Evolutionary conservation across 2,797 vertebrate genomes (phyloP).

Genomic region (Capromys pilorides): DNA sequence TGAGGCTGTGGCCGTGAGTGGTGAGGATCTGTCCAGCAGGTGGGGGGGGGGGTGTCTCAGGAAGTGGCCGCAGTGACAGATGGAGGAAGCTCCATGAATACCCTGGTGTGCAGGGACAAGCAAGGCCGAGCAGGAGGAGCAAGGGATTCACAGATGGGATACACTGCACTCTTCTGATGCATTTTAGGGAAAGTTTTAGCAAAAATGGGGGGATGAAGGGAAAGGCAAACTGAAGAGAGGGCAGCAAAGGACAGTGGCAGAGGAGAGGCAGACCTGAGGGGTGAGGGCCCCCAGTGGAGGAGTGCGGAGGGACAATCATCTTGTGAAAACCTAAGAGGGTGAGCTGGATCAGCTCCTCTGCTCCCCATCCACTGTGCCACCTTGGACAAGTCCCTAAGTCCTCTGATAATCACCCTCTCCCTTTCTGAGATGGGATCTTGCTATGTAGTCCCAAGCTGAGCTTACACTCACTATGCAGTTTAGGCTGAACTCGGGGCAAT

Average conservation of each 20-base stretch:
- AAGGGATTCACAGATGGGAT: neutral
- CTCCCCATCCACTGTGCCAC: neutral
- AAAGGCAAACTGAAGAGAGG: neutral
- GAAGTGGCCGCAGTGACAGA: rapidly evolving
- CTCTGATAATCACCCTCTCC: neutral
- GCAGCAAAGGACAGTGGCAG: neutral
- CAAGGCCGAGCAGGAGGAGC: too few species aligned
- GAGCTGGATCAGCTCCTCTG: neutral
- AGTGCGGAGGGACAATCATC: neutral
- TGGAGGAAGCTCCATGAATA: rapidly evolving
- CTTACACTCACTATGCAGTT: neutral
- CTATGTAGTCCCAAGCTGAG: neutral
- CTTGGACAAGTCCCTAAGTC: neutral
- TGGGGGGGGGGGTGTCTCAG: neutral
- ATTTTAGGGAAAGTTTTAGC: neutral
- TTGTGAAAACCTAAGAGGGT: neutral
- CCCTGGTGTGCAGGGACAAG: neutral
- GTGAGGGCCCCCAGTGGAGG: too few species aligned
- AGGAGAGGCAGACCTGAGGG: rapidly evolving
- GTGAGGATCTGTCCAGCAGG: neutral
- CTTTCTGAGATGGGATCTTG: neutral
- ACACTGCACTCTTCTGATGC: neutral
- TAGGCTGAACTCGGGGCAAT: neutral
- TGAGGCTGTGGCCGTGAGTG: neutral
- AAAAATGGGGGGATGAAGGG: neutral